Evolutionary conservation across 2,888 invertebrate species (phyloP).

Genomic region (Scelioninae gen. 2): DNA sequence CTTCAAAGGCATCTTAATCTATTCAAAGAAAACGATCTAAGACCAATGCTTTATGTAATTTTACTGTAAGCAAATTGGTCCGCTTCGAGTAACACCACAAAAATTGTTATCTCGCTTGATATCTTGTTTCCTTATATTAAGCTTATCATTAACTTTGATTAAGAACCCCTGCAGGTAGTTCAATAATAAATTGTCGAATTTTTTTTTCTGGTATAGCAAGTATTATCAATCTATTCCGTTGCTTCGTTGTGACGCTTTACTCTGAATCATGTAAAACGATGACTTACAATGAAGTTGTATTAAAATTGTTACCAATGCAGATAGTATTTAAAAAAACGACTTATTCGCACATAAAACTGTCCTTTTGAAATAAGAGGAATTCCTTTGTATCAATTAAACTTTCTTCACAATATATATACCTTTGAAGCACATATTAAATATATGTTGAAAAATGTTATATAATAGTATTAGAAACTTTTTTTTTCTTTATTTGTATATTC

Average conservation of each 20-base stretch:
- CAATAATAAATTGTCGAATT: slow-evolving; percentile 37
- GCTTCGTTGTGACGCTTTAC: slow-evolving; percentile 6
- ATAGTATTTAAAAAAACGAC: not conserved
- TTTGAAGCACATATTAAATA: no score
- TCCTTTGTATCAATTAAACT: no score
- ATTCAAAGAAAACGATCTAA: not conserved
- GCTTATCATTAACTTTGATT: slow-evolving; percentile 54
- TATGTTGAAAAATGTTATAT: no score
- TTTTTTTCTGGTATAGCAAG: slow-evolving; percentile 24
- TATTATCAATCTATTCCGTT: slow-evolving; percentile 45
- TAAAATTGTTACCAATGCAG: slow-evolving; percentile 2
- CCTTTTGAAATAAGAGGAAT: no score
- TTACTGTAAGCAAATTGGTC: slow-evolving; percentile 32
- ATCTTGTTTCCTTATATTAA: slow-evolving; percentile 47
- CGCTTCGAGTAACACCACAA: slow-evolving; percentile 22
- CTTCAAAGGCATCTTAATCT: not conserved
- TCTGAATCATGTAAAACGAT: slow-evolving; percentile 18
- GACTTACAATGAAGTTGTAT: slow-evolving; percentile 4
- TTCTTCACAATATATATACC: no score
- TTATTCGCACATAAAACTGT: slow-evolving; percentile 1
- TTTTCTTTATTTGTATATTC: no score
- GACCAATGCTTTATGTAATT: slow-evolving; percentile 31
- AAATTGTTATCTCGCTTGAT: slow-evolving; percentile 52
- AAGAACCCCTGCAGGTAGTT: slow-evolving; percentile 57
- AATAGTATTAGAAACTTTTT: no score